Conservation (phyloP, 2,797 vertebrate species). For the Eospalax fontanierii region DNA sequence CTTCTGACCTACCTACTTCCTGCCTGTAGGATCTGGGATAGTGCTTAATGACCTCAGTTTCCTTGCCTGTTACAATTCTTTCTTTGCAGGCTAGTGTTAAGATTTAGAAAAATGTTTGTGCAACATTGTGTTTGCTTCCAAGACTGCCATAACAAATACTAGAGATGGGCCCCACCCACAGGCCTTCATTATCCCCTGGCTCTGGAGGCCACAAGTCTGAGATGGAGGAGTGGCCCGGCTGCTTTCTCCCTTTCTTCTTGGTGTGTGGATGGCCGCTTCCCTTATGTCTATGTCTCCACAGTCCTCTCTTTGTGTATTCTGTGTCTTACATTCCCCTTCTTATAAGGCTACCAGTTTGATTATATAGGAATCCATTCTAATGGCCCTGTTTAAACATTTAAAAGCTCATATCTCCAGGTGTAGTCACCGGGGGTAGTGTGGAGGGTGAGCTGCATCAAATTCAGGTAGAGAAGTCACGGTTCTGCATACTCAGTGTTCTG, state of each 20-base stretch:
- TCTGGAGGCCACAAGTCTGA: not conserved
- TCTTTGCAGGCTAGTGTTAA: not conserved
- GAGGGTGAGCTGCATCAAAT: not conserved
- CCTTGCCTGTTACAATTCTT: not conserved
- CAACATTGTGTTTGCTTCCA: not conserved
- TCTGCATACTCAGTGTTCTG: rapidly evolving
- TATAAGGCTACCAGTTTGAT: not conserved
- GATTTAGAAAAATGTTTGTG: not conserved
- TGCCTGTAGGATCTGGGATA: not conserved
- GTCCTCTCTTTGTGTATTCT: not conserved
- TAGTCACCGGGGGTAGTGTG: not conserved
- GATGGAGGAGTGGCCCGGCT: not conserved
- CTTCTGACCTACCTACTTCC: no score
- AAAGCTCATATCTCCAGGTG: not conserved
- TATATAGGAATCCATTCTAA: not conserved
- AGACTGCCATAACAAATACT: not conserved
- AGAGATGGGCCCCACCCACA: not conserved
- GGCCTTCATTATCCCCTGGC: not conserved
- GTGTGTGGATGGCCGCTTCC: rapidly evolving
- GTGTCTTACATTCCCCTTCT: not conserved
- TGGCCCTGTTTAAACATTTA: not conserved
- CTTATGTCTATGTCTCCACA: not conserved
- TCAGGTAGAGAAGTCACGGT: not conserved
- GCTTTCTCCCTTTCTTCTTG: not conserved
- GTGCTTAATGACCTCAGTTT: not conserved